A percentile compares a stretch with the other conserved stretches of the same genome.
Evolutionary conservation across 2,888 invertebrate species (phyloP).

Genomic region (Catocala sponsa): DNA sequence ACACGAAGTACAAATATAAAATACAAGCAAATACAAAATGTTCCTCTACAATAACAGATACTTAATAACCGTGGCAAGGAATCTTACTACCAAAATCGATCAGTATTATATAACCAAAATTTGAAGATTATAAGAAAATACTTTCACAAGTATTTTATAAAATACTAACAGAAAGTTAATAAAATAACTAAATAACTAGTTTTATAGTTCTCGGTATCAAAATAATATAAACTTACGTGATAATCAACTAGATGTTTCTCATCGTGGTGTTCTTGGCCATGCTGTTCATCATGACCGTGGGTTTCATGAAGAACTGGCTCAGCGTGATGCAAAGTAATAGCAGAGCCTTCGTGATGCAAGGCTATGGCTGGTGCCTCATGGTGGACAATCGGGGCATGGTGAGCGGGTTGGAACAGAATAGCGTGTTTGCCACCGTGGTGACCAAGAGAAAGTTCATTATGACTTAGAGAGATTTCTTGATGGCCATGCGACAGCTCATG

Average conservation of each 20-base stretch:
- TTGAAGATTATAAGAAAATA: too few relatives aligned
- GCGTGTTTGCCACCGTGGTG: conserved; percentile 37
- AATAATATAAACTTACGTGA: conserved; percentile 56
- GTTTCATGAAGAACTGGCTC: conserved; percentile 25
- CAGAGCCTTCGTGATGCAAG: conserved; percentile 37
- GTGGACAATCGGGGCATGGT: conserved; percentile 38
- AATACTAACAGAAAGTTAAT: too few relatives aligned
- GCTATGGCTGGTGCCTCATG: conserved; percentile 40
- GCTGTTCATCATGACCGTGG: conserved; percentile 22
- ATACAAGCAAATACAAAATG: too few relatives aligned
- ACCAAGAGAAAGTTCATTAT: conserved; percentile 4
- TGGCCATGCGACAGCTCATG: conserved; percentile 9
- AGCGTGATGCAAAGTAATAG: conserved; percentile 20
- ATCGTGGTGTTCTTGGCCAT: conserved; percentile 42
- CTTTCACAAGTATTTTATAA: too few relatives aligned
- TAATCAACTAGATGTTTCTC: conserved; percentile 63
- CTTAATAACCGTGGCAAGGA: too few relatives aligned
- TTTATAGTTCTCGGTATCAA: too few relatives aligned
- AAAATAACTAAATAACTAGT: too few relatives aligned
- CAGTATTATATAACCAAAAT: too few relatives aligned
- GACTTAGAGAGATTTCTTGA: conserved; percentile 1
- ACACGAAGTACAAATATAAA: too few relatives aligned
- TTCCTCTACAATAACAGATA: too few relatives aligned
- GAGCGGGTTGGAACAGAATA: conserved; percentile 39
- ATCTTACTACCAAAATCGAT: too few relatives aligned